Evolutionary conservation across 2,113 vertebrate species (phyloP).

Genomic region (Chaetura pelagica): DNA sequence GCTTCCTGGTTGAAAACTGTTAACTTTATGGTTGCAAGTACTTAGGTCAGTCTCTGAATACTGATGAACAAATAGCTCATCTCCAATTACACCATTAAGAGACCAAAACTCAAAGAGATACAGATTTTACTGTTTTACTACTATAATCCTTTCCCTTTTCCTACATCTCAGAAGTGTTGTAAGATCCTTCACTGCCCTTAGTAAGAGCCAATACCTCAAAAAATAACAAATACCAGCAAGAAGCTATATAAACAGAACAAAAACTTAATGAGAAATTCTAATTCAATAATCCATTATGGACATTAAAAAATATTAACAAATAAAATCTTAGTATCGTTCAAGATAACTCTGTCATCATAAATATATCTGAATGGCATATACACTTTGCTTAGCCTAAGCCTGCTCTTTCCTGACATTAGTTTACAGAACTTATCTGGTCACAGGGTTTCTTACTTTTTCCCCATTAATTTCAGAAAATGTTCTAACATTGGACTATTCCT

Average conservation of each 20-base stretch:
- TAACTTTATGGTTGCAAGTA: neutral
- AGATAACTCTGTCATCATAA: neutral
- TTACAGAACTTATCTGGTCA: neutral
- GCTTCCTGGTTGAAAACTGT: neutral
- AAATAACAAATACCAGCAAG: neutral
- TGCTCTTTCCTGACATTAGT: neutral
- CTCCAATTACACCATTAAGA: neutral
- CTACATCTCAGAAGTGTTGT: neutral
- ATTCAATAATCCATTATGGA: neutral
- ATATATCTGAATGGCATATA: neutral
- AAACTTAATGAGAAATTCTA: neutral
- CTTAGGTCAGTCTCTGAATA: neutral
- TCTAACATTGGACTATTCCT: neutral
- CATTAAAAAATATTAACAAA: neutral
- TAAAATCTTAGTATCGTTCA: neutral
- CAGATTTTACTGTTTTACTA: neutral
- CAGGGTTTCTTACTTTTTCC: neutral
- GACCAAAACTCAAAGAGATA: neutral
- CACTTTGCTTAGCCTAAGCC: neutral
- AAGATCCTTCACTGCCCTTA: neutral
- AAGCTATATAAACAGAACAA: neutral
- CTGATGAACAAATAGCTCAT: neutral
- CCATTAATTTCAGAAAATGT: slow-evolving; percentile 22
- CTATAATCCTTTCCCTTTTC: neutral
- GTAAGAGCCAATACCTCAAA: neutral